phyloP scores from a whole-genome alignment of 2,888 invertebrate species.

The Caenorhabditis sp. region DNA sequence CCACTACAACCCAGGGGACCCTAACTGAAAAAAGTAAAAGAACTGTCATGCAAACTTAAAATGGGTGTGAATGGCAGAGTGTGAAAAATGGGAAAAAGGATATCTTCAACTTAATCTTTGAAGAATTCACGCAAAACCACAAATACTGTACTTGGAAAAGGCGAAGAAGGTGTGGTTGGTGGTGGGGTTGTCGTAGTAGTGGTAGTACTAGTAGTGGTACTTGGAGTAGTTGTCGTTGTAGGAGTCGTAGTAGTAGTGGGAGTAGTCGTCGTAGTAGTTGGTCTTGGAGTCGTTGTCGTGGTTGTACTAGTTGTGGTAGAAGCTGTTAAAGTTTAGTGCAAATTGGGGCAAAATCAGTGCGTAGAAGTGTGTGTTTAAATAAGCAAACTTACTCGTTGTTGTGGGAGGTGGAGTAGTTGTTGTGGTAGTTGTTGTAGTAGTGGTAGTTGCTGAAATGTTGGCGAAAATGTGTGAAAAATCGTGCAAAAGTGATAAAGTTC shows the following conservation, averaged over 20 bases:
- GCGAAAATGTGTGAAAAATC: slow-evolving; percentile 5
- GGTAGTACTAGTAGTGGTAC: slow-evolving; percentile 27
- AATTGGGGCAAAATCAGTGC: slow-evolving; percentile 5
- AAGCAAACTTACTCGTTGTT: slow-evolving; percentile 58
- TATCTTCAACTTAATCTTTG: not conserved
- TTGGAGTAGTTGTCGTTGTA: slow-evolving; percentile 19
- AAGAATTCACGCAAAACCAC: too few relatives aligned
- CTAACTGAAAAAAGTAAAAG: too few relatives aligned
- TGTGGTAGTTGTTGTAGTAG: slow-evolving; percentile 48
- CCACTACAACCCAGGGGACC: slow-evolving; percentile 10
- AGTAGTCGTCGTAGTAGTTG: slow-evolving; percentile 22
- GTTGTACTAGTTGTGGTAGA: slow-evolving; percentile 53
- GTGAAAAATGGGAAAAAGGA: not conserved
- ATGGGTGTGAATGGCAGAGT: not conserved
- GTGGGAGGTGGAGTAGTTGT: slow-evolving; percentile 63
- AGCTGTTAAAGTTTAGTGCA: slow-evolving; percentile 38
- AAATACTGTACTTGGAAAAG: slow-evolving; percentile 57
- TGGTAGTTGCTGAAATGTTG: slow-evolving; percentile 37
- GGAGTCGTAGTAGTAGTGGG: slow-evolving; percentile 46
- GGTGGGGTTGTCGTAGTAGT: slow-evolving; percentile 46
- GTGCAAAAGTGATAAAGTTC: not conserved
- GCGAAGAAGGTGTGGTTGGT: slow-evolving; percentile 37
- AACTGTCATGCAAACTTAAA: slow-evolving; percentile 37
- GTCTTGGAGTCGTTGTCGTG: slow-evolving; percentile 41
- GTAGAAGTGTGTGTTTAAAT: slow-evolving; percentile 2